Evolutionary conservation across 2,797 vertebrate species (phyloP).

Genomic region (Leptatherina wallacei): DNA sequence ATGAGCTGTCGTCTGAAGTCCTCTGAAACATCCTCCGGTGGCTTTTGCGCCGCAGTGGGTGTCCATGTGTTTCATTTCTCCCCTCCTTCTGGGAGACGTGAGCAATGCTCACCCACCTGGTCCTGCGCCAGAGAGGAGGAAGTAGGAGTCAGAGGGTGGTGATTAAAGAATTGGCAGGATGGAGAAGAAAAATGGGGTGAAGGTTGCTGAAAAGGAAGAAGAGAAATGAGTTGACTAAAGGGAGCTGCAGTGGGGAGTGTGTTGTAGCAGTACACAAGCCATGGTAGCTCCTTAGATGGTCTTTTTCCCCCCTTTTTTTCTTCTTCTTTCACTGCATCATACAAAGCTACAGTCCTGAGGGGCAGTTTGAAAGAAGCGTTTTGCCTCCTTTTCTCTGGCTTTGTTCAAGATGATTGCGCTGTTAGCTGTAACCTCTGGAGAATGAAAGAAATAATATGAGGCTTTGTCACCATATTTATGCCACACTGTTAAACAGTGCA

Average conservation of each 20-base stretch:
- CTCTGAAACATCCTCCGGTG: conserved; percentile 39
- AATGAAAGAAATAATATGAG: conserved; percentile 5
- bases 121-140: conserved; percentile 19
- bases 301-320: conserved; percentile 9
- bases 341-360: conserved; percentile 47
- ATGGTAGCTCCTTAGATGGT: conserved; percentile 32
- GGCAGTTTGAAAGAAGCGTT: conserved; percentile 54
- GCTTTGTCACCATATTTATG: conserved; percentile 26
- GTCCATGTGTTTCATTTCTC: conserved; percentile 37
- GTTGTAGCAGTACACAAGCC: conserved; percentile 45
- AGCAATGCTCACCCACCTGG: conserved; percentile 41
- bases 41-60: conserved; percentile 23
- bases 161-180: conserved; percentile 50
- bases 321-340: conserved; percentile 31
- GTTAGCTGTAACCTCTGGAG: conserved; percentile 40
- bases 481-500: not conserved
- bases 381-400: conserved; percentile 45
- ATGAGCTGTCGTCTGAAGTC: conserved; percentile 35
- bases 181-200: conserved; percentile 25
- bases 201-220: conserved; percentile 32
- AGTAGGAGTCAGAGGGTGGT: conserved; percentile 49
- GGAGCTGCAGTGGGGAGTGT: conserved; percentile 38
- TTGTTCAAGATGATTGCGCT: conserved; percentile 44
- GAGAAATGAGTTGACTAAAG: conserved; percentile 33
- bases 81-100: conserved; percentile 22